Evolutionary conservation across 2,888 invertebrate species (phyloP), one percentile per base, ranked within the genome.

Genomic region (Agrotis segetum): DNA sequence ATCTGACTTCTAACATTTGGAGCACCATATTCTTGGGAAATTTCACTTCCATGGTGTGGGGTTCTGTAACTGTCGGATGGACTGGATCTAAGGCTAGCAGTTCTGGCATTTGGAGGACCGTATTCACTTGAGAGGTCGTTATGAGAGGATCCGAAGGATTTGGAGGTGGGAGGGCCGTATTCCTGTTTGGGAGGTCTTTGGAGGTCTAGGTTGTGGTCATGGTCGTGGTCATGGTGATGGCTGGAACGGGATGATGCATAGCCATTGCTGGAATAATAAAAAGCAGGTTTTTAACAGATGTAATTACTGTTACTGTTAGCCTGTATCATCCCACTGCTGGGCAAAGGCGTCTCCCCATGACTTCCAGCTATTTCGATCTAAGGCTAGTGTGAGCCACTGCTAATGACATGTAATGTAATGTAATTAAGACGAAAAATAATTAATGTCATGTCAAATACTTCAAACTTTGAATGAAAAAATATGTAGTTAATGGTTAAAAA

Each of bases 241-340:
- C 86, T 82, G 9, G 91, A 88, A 11, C 90, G 87, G 1, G 89
- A 86, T 65, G 91, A 78, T 63, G 92, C 82, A 71, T 94, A 95
- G 46, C 93, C 89, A 44, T 94, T 91, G 40, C 95, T 95, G 87
- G 11, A 92, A 90, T 71, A 11, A 13, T 11, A 58, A 63, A 64
- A 24, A 5, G 3, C 16, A 17, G 9, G 3, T 59, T 21, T 29
- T 2, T 24, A 24, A 24, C 24, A 24, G 24, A n/a, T n/a, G n/a
- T n/a, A n/a, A n/a, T n/a, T n/a, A n/a, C n/a, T n/a, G n/a, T n/a
- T n/a, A n/a, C n/a, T n/a, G n/a, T n/a, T n/a, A n/a, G n/a, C n/a
- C n/a, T n/a, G n/a, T n/a, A n/a, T n/a, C n/a, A n/a, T n/a, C n/a
- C n/a, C n/a, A n/a, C n/a, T n/a, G n/a, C n/a, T n/a, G n/a, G n/a